Evolutionary conservation across 2,888 invertebrate genomes (phyloP).

Genomic region (Strigamia maritima): DNA sequence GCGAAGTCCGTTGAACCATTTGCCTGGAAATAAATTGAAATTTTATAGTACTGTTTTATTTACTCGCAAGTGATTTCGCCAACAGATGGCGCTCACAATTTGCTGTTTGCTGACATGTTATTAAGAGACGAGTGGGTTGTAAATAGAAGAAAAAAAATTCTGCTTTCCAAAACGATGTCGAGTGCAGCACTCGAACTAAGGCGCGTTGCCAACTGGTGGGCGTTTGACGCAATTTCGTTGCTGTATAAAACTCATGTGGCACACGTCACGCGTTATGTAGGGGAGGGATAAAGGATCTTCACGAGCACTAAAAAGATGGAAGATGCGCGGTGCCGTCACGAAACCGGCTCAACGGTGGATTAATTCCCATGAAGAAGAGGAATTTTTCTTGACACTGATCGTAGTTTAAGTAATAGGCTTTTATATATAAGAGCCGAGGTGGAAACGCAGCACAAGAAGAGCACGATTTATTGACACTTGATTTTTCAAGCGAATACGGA

Average conservation of each 20-base stretch:
- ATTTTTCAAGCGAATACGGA: not conserved
- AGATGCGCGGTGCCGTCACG: not conserved
- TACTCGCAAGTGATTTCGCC: not conserved
- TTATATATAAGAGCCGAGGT: not conserved
- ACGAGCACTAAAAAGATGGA: not conserved
- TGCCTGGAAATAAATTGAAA: constrained; percentile 50
- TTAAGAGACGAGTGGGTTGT: not conserved
- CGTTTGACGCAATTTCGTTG: not conserved
- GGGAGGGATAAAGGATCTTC: not conserved
- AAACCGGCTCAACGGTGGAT: not conserved
- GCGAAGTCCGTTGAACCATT: constrained; percentile 61
- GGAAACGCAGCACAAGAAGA: not conserved
- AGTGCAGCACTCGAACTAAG: not conserved
- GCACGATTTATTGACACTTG: not conserved
- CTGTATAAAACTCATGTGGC: not conserved
- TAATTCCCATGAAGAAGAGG: not conserved
- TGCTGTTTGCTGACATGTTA: not conserved
- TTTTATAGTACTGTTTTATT: not conserved
- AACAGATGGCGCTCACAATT: not conserved
- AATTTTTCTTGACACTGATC: not conserved
- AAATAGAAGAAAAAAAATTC: not conserved
- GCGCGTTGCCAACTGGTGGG: not conserved
- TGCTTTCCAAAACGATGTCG: not conserved
- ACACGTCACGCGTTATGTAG: not conserved
- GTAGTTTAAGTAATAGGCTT: not conserved